These are phyloP conservation scores for Vimba vimba DNA, from an alignment of 2,113 vertebrate genomes.

Conservation along the genomic window DNA sequence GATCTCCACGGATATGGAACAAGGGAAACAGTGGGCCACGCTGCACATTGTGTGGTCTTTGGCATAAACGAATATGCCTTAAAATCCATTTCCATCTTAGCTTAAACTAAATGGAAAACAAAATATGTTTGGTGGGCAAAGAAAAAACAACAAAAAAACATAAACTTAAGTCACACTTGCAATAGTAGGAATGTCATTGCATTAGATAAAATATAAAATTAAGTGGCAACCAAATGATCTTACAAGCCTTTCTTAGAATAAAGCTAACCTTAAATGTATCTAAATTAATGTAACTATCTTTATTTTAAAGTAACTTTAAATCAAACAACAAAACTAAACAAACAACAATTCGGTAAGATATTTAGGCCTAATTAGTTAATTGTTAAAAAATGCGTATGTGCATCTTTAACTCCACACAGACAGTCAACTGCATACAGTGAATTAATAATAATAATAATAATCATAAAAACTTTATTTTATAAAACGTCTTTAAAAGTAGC, in stretches of 20 bases:
- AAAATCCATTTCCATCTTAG: background rate
- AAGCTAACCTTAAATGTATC: no score
- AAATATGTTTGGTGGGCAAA: background rate
- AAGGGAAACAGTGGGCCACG: background rate
- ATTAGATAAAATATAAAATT: background rate
- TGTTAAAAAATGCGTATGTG: background rate
- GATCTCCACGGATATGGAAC: constrained; percentile 30
- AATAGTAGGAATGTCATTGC: background rate
- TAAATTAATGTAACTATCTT: no score
- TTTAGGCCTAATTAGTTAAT: background rate
- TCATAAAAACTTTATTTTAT: no score
- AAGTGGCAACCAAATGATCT: background rate
- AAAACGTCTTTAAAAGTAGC: no score
- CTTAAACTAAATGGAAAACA: background rate
- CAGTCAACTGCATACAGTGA: no score
- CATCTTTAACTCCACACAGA: background rate
- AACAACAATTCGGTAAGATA: background rate
- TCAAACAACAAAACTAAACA: background rate
- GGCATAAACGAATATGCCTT: background rate
- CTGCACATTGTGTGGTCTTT: constrained; percentile 5
- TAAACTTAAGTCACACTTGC: background rate
- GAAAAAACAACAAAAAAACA: background rate
- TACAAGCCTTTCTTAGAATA: background rate
- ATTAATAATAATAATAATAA: no score
- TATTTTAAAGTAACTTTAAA: background rate